Base-by-base conservation (phyloP, 2,113 vertebrate genomes). In the mouse (Mus musculus) region DNA sequence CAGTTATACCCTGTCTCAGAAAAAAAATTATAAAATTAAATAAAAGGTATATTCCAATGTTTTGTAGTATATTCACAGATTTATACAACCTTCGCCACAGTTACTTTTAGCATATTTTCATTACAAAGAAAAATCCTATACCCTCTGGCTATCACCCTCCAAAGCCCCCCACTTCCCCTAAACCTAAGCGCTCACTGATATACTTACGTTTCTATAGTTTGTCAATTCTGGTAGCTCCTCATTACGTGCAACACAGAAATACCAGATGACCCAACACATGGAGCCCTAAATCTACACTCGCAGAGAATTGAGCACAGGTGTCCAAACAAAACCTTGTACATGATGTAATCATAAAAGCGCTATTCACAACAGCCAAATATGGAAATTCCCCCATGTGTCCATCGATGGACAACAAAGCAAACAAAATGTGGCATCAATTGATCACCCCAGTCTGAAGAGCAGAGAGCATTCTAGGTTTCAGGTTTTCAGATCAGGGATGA, bases 241-340 rank as follows among this genome's bases (percentile, higher is more conserved):
- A 28, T 46, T 90, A 96, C 56, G 20, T 84, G 82, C 42, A 89
- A 80, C n/a, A 65, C 6, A 59, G 77, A 93, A 84, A 82, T 82
- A 61, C 39, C 52, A 49, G 19, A 82, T 69, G 24, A 28, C 36
- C 88, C 33, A 93, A 22, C 24, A 82, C 76, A 76, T 82, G 52
- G 65, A 86, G 20, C 49, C 71, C 39, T 42, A 77, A 30, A 61
- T 12, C 52, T 33, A 63, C 7, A 78, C 30, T 39, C 20, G 17
- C 52, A 84, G 84, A 89, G 33, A 95, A 93, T 1, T 72, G 42
- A 91, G 80, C 67, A 95, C 28, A 81, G 52, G 1, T 26, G 42
- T 80, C 71, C 59, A 71, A 89, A 91, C 46, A 94, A 95, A 95
- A 80, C 33, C 36, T n/a, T 61, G 17, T 33, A 86, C 36, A 71